Percentiles rank a stretch among this genome's conserved stretches.
These are phyloP conservation scores for Takifugu bimaculatus DNA, from an alignment of 2,113 vertebrate genomes.

Conservation along the genomic window DNA sequence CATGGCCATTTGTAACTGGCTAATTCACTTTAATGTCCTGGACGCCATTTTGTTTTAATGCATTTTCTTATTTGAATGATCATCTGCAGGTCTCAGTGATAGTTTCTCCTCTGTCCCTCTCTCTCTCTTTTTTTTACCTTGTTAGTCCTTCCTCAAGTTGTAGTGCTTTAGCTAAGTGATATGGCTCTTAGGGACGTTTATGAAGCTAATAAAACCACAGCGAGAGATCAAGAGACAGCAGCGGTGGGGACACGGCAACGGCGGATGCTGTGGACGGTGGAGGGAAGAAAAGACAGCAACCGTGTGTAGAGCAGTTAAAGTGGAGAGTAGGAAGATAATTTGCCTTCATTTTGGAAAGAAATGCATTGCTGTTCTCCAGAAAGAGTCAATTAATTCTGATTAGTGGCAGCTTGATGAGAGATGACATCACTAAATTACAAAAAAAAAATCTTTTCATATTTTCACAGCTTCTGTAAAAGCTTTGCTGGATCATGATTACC, in stretches of 20 bases:
- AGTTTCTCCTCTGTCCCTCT: slow-evolving; percentile 25
- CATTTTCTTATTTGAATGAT: slow-evolving; percentile 63
- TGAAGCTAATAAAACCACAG: slow-evolving; percentile 69
- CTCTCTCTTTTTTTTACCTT: slow-evolving; percentile 6
- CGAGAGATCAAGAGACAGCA: slow-evolving; percentile 56
- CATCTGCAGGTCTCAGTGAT: slow-evolving; percentile 34
- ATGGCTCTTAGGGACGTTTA: slow-evolving; percentile 73
- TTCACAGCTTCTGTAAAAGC: too few species aligned
- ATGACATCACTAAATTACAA: too few species aligned
- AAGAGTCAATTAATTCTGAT: too few species aligned
- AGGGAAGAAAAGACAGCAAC: slow-evolving; percentile 27
- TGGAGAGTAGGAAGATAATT: slow-evolving; percentile 5
- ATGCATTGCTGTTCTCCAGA: background rate
- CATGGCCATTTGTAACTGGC: slow-evolving; percentile 74
- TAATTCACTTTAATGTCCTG: slow-evolving; percentile 75
- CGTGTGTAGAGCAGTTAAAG: background rate
- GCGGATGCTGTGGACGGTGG: slow-evolving; percentile 28
- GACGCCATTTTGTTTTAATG: slow-evolving; percentile 73
- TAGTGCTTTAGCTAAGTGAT: slow-evolving; percentile 52
- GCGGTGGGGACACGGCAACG: slow-evolving; percentile 30
- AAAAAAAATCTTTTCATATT: too few species aligned
- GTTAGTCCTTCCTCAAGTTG: slow-evolving; percentile 33
- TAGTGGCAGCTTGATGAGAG: too few species aligned
- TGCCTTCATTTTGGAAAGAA: background rate
- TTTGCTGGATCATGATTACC: too few species aligned